Conservation (phyloP, 1,140 invertebrate species). For the Anagrus nilaparvatae region DNA sequence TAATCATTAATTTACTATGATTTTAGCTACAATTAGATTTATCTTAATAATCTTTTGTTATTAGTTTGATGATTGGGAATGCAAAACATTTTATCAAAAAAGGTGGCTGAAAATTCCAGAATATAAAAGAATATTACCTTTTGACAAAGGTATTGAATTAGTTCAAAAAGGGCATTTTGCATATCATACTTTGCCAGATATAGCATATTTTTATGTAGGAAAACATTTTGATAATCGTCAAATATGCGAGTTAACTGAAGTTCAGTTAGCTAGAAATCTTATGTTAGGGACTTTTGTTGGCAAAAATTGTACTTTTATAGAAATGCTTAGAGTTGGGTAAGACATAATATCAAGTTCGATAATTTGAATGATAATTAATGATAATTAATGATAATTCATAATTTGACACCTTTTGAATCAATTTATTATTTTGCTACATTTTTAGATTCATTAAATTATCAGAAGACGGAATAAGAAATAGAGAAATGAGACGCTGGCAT, state of each 20-base stretch:
- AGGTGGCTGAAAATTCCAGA: constrained; percentile 10
- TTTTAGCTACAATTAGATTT: too few species aligned
- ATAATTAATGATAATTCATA: too few species aligned
- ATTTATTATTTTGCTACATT: neutral
- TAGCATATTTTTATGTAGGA: constrained; percentile 17
- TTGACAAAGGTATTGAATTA: constrained; percentile 5
- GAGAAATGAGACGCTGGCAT: neutral
- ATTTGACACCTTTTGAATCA: too few species aligned
- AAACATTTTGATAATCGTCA: constrained; percentile 15
- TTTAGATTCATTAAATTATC: constrained; percentile 3
- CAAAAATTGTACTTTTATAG: constrained; percentile 16
- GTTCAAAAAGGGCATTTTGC: constrained; percentile 1
- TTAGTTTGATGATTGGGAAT: constrained; percentile 13
- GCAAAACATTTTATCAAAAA: constrained; percentile 10
- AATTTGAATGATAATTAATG: too few species aligned
- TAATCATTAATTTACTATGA: too few species aligned
- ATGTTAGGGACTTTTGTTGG: constrained; percentile 11
- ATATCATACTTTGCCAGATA: constrained; percentile 18
- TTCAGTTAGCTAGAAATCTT: constrained; percentile 8
- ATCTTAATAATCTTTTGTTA: too few species aligned
- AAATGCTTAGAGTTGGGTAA: constrained; percentile 17
- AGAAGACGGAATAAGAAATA: constrained; percentile 7
- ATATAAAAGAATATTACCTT: constrained; percentile 3
- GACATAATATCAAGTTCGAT: too few species aligned
- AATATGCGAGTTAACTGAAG: constrained; percentile 20